Base-by-base conservation (phyloP, 2,888 invertebrate genomes). In the Carcina quercana region DNA sequence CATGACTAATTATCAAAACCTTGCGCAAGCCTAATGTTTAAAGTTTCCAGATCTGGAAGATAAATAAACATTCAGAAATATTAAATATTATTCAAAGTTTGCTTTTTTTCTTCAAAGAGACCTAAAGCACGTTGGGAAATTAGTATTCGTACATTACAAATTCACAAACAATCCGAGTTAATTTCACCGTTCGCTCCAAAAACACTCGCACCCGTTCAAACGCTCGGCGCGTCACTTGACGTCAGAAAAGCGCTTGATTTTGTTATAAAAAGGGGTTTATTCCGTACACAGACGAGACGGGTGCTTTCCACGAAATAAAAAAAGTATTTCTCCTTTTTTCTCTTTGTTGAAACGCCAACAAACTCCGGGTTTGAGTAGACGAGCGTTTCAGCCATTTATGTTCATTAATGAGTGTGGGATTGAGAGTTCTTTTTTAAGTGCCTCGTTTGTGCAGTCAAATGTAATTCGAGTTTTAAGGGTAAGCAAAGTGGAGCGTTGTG, bases 181-280 rank as follows among this genome's bases (percentile, higher is more conserved):
- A 63, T 67, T 67, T 62, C 50, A 49, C 53, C 45, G 50, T 53
- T 49, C 50, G 45, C 44, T n/a, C n/a, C n/a, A n/a, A n/a, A n/a
- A n/a, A 25, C 45, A 58, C 62, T 59, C 56, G 53, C 59, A 54
- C 56, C 17, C 13, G 13, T 32, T 37, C 43, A 54, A 58, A 48
- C 50, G 53, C 54, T 42, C 51, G 55, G 51, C 57, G 47, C 39
- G 54, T 54, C 50, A 48, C 53, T 51, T 58, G 54, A 48, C 47
- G n/a, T 48, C 46, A 53, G 54, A 65, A 64, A 61, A 46, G 50
- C 51, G 55, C 59, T 64, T 66, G 65, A 70, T 70, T 75, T 71
- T 69, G 65, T 68, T 60, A 63, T 63, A 69, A 65, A 69, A 69
- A 59, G 56, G 61, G 50, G 63, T 67, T 63, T 60, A 59, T 60